A percentile compares a stretch with the other conserved stretches of the same genome.
Conservation (phyloP, 2,888 invertebrate species). For the Silvanus unidentatus region DNA sequence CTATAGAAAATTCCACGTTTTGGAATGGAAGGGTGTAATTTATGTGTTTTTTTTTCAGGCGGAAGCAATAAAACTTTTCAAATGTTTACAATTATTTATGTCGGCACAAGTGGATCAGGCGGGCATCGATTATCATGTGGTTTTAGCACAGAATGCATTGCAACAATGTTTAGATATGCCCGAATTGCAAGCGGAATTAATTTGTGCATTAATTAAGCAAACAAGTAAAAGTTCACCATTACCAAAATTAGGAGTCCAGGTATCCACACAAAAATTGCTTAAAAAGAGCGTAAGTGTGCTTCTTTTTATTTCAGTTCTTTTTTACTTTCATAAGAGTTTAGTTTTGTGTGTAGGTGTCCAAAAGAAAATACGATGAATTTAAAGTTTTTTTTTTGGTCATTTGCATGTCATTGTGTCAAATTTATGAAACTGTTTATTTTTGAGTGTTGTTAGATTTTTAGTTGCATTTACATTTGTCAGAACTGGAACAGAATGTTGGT, state of each 20-base stretch:
- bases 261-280: conserved; percentile 51
- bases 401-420: no score
- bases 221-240: conserved; percentile 79
- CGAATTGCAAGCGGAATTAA: conserved; percentile 90
- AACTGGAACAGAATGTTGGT: conserved; percentile 40
- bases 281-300: conserved; percentile 61
- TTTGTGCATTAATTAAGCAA: conserved; percentile 86
- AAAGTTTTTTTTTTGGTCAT: background rate
- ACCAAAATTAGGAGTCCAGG: conserved; percentile 54
- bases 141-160: conserved; percentile 91
- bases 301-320: conserved; percentile 32
- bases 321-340: background rate
- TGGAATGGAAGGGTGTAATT: background rate
- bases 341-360: no score
- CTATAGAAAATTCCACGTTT: background rate
- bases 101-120: conserved; percentile 93
- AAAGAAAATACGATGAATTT: no score
- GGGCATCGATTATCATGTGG: conserved; percentile 96
- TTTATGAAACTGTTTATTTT: background rate
- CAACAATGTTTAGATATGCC: conserved; percentile 85
- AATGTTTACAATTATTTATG: conserved; percentile 95
- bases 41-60: conserved; percentile 43
- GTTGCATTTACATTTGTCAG: no score
- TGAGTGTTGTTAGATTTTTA: background rate
- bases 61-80: conserved; percentile 90